Conservation (phyloP, 2,888 invertebrate genomes). For the Drosophila nigricruria region DNA sequence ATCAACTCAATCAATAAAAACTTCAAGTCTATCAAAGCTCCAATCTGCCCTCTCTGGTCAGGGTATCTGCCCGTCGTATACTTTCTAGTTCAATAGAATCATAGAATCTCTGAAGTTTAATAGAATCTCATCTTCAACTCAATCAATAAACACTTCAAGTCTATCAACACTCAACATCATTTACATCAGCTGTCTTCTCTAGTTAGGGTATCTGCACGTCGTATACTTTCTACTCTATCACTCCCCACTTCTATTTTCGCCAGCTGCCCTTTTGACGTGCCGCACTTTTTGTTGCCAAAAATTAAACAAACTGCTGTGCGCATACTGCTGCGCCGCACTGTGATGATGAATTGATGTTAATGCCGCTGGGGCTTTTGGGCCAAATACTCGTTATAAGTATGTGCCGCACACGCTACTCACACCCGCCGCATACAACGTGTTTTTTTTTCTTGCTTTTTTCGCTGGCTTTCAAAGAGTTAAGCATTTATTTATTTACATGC, state of each 20-base stretch:
- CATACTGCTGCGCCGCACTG: slow-evolving; percentile 43
- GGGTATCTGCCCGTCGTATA: too few species aligned
- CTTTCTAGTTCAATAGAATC: too few species aligned
- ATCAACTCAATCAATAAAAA: too few species aligned
- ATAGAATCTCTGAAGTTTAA: too few species aligned
- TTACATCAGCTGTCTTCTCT: not conserved
- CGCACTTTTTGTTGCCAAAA: slow-evolving; percentile 64
- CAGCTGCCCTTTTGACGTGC: slow-evolving; percentile 45
- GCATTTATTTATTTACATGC: slow-evolving; percentile 77
- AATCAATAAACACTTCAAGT: too few species aligned
- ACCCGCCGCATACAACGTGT: slow-evolving; percentile 1
- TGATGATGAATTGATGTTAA: slow-evolving; percentile 81
- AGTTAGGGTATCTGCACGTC: not conserved
- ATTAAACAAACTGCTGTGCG: slow-evolving; percentile 67
- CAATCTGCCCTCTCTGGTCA: too few species aligned
- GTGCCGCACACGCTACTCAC: slow-evolving; percentile 15
- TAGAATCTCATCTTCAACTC: too few species aligned
- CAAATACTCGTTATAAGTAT: slow-evolving; percentile 54
- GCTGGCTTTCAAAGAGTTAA: slow-evolving; percentile 73
- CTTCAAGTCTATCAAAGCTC: not conserved
- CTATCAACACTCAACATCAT: too few species aligned
- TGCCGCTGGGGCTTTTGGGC: slow-evolving; percentile 64
- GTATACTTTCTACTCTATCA: not conserved
- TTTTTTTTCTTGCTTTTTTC: slow-evolving; percentile 24
- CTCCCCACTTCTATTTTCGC: slow-evolving; percentile 1